Evolutionary conservation across 2,113 vertebrate genomes (phyloP), one percentile per base, ranked within the genome.

Genomic region (Trematocara unimaculatum): DNA sequence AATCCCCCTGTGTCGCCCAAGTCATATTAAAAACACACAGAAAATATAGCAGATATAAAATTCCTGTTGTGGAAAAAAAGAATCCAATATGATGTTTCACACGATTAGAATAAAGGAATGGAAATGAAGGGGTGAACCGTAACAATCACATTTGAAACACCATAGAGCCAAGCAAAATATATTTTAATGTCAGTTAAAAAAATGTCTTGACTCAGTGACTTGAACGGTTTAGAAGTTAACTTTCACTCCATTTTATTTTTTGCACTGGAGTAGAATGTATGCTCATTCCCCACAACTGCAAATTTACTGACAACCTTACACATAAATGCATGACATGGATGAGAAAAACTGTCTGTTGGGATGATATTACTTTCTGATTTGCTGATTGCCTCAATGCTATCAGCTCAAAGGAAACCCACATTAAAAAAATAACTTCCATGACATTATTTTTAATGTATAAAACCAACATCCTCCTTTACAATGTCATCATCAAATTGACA

Each of bases 81-180:
- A 94, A 91, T 90, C 55, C 86, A 93, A 91, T 94, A 88, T 85
- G 92, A 91, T 91, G 70, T 60, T 87, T 72, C 8, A 7, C n/a
- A 83, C 83, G 89, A 91, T 95, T 87, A 70, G n/a, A 92, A 89
- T 85, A 89, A 88, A 84, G 29, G 10, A 79, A 82, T 54, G 40
- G 12, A 81, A 58, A 29, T 18, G 54, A 80, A 87, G 29, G 74
- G 29, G 20, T 72, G 26, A 45, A 26, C 18, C 10, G 1, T 26
- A 72, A 70, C 38, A 26, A 70, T 42, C 64, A 70, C 64, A 70
- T 70, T 4, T 70, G 64, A 74, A 74, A 74, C 40, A 17, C 8
- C 20, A 74, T 9, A 42, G n/a, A 70, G 35, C n/a, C 20, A 47
- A 74, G 23, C 2, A 17, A 72, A 47, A 72, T 1, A 42, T 4